Conservation (phyloP, 2,888 invertebrate species). For the Conistra vaccinii region DNA sequence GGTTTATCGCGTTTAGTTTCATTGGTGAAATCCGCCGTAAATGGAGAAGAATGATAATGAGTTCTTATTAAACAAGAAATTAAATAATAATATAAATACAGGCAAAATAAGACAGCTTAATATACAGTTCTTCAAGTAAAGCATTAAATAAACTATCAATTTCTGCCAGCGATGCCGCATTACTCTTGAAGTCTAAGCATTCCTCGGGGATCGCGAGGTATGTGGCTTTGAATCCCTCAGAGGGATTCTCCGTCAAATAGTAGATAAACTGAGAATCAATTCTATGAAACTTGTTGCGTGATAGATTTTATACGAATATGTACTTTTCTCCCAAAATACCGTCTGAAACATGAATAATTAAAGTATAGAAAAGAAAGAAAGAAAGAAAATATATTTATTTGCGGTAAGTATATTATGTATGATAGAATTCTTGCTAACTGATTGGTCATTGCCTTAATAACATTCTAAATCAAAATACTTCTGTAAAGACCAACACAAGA, state of each 20-base stretch:
- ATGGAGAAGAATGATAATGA: neutral
- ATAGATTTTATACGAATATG: neutral
- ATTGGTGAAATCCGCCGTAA: too few relatives aligned
- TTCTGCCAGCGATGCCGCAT: neutral
- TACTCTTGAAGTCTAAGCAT: constrained; percentile 14
- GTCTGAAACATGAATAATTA: neutral
- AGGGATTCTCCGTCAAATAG: neutral
- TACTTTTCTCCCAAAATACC: neutral
- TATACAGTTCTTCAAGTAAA: neutral
- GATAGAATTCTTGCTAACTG: neutral
- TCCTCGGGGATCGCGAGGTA: constrained; percentile 13
- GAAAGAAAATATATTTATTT: too few relatives aligned
- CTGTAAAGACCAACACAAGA: too few relatives aligned
- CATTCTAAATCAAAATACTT: neutral
- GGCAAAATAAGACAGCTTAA: neutral
- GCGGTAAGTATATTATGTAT: too few relatives aligned
- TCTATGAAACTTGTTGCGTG: constrained; percentile 5
- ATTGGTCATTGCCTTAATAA: neutral
- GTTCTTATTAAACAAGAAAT: neutral
- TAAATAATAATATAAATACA: neutral
- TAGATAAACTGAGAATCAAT: constrained; percentile 3
- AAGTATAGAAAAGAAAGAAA: too few relatives aligned
- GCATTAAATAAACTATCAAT: constrained; percentile 27
- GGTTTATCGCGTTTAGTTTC: too few relatives aligned
- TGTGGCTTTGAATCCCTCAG: constrained; percentile 8